Evolutionary conservation across 1,140 invertebrate genomes (phyloP).

Genomic region (Euschistus heros): DNA sequence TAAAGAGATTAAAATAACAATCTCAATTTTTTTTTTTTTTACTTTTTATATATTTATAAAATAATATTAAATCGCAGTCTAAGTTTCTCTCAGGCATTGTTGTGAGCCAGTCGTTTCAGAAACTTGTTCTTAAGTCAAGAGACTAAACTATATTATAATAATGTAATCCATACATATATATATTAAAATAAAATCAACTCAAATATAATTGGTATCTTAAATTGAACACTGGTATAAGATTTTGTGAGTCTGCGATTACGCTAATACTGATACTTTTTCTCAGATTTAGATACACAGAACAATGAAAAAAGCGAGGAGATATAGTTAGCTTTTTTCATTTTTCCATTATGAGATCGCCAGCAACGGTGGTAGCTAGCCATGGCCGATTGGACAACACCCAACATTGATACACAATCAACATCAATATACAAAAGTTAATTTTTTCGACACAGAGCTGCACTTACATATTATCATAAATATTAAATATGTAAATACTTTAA

Average conservation of each 20-base stretch:
- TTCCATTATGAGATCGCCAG: constrained; percentile 12
- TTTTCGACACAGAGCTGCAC: neutral
- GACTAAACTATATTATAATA: constrained; percentile 7
- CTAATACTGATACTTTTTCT: constrained; percentile 11
- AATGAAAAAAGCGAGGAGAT: neutral
- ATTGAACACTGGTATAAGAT: constrained; percentile 11
- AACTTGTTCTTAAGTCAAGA: constrained; percentile 8
- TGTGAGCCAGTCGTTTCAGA: constrained; percentile 14
- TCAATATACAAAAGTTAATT: constrained; percentile 1
- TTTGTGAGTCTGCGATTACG: constrained; percentile 14
- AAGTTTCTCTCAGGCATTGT: constrained; percentile 15
- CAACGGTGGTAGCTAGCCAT: constrained; percentile 12
- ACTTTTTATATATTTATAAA: neutral
- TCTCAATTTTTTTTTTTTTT: neutral
- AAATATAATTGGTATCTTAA: constrained; percentile 12
- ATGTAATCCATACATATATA: neutral
- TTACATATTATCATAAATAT: neutral
- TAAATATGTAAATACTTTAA: neutral
- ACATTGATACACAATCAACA: constrained; percentile 3
- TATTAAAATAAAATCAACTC: neutral
- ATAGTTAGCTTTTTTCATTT: neutral
- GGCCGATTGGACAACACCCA: neutral
- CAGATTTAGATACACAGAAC: neutral
- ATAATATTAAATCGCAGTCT: constrained; percentile 16
- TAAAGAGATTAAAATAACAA: neutral